Percentiles rank a stretch among this genome's conserved stretches.
These are phyloP conservation scores for Globia sparganii DNA, from an alignment of 2,888 invertebrate species.

Conservation along the genomic window DNA sequence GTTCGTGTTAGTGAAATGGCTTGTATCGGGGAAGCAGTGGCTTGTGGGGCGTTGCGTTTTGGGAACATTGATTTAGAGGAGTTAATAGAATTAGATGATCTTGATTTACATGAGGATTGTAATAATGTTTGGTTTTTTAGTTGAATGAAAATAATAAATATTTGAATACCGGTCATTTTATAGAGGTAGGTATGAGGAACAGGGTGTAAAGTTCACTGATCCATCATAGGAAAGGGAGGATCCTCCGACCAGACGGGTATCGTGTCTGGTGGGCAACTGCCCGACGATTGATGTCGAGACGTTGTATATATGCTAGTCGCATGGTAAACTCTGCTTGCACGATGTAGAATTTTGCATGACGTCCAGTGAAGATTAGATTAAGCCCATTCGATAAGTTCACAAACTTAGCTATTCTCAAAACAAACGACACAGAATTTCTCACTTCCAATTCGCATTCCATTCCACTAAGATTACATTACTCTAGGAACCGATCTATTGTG, in stretches of 20 bases:
- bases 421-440: conserved; percentile 16
- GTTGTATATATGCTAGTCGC: background rate
- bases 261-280: background rate
- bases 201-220: background rate
- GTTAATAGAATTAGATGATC: conserved; percentile 36
- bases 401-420: conserved; percentile 1
- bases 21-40: conserved; percentile 42
- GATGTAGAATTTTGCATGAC: no score
- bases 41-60: conserved; percentile 42
- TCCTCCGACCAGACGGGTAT: background rate
- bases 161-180: background rate
- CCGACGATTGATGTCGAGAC: background rate
- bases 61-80: conserved; percentile 33
- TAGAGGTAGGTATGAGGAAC: background rate
- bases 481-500: conserved; percentile 69
- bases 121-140: background rate
- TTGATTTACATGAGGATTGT: conserved; percentile 28
- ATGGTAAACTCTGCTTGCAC: background rate
- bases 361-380: background rate
- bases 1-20: conserved; percentile 60
- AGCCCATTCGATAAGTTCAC: background rate
- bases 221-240: background rate
- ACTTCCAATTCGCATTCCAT: conserved; percentile 50
- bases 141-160: background rate
- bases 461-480: conserved; percentile 52